Conservation (phyloP, 2,888 invertebrate genomes). For the Tubulanus polymorphus region DNA sequence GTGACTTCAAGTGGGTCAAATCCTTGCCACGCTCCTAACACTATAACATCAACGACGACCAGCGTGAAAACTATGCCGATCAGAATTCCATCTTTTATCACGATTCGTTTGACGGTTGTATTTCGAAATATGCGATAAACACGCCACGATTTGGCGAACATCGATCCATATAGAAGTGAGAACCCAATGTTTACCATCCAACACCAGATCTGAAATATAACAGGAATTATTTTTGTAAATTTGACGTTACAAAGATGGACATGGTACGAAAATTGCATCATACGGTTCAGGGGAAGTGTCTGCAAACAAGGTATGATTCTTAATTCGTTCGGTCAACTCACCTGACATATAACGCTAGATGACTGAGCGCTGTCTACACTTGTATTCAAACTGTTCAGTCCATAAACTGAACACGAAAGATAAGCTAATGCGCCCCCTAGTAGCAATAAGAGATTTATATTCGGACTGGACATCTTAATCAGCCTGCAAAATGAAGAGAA, state of each 20-base stretch:
- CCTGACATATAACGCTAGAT: too few species aligned
- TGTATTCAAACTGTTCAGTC: too few species aligned
- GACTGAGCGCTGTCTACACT: too few species aligned
- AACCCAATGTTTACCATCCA: conserved; percentile 27
- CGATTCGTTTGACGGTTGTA: conserved; percentile 32
- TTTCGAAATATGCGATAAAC: conserved; percentile 34
- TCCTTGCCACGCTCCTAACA: conserved; percentile 31
- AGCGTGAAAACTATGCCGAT: conserved; percentile 25
- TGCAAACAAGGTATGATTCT: too few species aligned
- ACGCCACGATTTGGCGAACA: conserved; percentile 34
- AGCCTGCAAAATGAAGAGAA: conserved; percentile 23
- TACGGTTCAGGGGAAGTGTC: too few species aligned
- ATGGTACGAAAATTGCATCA: too few species aligned
- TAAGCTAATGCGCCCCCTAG: conserved; percentile 31
- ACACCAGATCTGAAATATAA: conserved; percentile 25
- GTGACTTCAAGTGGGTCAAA: conserved; percentile 32
- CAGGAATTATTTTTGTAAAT: too few species aligned
- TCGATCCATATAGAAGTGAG: conserved; percentile 32
- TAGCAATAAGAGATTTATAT: conserved; percentile 30
- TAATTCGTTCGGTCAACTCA: too few species aligned
- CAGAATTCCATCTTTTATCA: conserved; percentile 32
- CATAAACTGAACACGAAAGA: conserved; percentile 28
- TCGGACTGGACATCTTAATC: conserved; percentile 39
- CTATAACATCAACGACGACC: conserved; percentile 27
- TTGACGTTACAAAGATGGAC: too few species aligned